Conservation (phyloP, 2,113 vertebrate species). For the Amphilophus citrinellus region DNA sequence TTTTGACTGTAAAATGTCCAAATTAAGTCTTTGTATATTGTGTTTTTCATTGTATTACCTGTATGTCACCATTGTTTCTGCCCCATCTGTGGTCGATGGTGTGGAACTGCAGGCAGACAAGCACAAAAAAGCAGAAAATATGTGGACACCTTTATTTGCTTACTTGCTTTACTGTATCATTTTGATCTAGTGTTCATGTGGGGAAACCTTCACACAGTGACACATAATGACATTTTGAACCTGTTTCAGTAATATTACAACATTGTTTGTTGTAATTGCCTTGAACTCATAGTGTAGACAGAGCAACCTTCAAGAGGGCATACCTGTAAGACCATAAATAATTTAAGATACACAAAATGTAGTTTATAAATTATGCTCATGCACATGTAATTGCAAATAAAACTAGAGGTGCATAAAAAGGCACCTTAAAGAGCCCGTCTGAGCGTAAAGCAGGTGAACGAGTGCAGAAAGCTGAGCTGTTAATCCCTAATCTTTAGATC, state of each 20-base stretch:
- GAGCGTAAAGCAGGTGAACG: background rate
- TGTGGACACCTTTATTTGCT: too few relatives aligned
- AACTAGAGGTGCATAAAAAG: background rate
- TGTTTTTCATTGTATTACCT: too few relatives aligned
- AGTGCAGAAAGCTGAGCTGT: slow-evolving; percentile 5
- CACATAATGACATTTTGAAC: background rate
- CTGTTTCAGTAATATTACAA: background rate
- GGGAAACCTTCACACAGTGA: background rate
- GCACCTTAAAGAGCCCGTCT: background rate
- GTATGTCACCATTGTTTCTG: too few relatives aligned
- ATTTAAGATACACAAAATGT: background rate
- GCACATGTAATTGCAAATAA: background rate
- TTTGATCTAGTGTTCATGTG: background rate
- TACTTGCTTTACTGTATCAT: too few relatives aligned
- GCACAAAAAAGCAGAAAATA: too few relatives aligned
- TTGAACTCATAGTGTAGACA: background rate
- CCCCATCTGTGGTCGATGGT: too few relatives aligned
- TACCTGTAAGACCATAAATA: background rate
- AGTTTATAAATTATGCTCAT: background rate
- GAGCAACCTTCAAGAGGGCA: too few relatives aligned
- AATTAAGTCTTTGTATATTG: too few relatives aligned
- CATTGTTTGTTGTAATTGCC: background rate
- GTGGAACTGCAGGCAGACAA: too few relatives aligned
- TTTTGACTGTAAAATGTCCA: too few relatives aligned
- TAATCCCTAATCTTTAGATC: slow-evolving; percentile 6